These are phyloP conservation scores for Sylvia atricapilla DNA, from an alignment of 2,113 vertebrate genomes.

Conservation along the genomic window DNA sequence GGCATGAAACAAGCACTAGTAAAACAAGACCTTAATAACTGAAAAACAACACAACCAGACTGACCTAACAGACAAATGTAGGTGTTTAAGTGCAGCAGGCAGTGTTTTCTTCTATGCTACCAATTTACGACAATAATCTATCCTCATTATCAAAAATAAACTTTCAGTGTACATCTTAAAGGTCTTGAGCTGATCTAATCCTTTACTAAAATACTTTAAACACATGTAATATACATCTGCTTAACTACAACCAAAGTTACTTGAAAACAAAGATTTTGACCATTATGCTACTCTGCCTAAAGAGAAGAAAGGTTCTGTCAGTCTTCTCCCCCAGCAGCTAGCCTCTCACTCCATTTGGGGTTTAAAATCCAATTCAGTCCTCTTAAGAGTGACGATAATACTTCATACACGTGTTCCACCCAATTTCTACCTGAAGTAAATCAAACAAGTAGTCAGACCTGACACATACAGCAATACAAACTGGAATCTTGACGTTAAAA, in stretches of 20 bases:
- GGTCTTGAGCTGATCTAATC: neutral
- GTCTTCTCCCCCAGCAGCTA: neutral
- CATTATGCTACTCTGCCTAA: neutral
- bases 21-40: neutral
- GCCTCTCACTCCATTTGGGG: neutral
- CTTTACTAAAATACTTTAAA: neutral
- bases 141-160: neutral
- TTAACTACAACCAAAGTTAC: neutral
- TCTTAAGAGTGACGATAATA: neutral
- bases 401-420: neutral
- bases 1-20: neutral
- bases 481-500: neutral
- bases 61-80: neutral
- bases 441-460: neutral
- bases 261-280: neutral
- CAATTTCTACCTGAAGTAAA: slow-evolving; percentile 4
- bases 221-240: neutral
- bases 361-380: neutral
- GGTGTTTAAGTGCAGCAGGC: neutral
- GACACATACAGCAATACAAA: neutral
- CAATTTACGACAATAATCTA: neutral
- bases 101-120: neutral
- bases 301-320: neutral
- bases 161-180: neutral
- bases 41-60: neutral